Evolutionary conservation across 2,113 vertebrate species (phyloP).

Genomic region (Alethe diademata): DNA sequence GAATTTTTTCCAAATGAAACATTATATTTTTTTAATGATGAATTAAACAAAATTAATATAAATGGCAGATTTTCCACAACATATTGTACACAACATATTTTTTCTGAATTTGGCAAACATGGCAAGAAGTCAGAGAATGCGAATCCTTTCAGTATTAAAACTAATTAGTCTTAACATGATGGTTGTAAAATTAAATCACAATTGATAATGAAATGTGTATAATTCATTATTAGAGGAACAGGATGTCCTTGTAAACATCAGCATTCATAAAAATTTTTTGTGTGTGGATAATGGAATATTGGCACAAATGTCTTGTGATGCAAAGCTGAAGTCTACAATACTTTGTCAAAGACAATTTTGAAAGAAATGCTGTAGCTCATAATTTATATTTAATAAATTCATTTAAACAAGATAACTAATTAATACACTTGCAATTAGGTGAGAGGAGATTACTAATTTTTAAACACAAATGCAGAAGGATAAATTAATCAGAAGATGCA

Average conservation of each 20-base stretch:
- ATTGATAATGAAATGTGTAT: neutral
- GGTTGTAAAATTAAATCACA: neutral
- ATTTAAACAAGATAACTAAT: neutral
- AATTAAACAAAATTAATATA: neutral
- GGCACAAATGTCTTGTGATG: neutral
- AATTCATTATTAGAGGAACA: neutral
- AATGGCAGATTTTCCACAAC: neutral
- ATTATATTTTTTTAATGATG: neutral
- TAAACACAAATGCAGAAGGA: neutral
- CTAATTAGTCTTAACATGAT: neutral
- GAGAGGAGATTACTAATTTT: neutral
- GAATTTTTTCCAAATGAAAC: neutral
- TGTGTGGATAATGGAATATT: neutral
- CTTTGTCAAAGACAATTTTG: neutral
- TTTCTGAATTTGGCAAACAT: neutral
- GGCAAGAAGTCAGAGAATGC: neutral
- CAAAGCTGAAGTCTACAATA: neutral
- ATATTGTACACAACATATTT: neutral
- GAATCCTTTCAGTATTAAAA: neutral
- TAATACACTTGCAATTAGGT: neutral
- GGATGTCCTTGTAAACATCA: neutral
- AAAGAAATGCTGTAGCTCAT: neutral
- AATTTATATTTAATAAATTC: neutral
- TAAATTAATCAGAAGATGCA: neutral
- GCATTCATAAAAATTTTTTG: conserved; percentile 7